A percentile compares a stretch with the other conserved stretches of the same genome.
These are phyloP conservation scores for Agrilus cyanescens DNA, from an alignment of 2,888 invertebrate genomes.

Conservation along the genomic window DNA sequence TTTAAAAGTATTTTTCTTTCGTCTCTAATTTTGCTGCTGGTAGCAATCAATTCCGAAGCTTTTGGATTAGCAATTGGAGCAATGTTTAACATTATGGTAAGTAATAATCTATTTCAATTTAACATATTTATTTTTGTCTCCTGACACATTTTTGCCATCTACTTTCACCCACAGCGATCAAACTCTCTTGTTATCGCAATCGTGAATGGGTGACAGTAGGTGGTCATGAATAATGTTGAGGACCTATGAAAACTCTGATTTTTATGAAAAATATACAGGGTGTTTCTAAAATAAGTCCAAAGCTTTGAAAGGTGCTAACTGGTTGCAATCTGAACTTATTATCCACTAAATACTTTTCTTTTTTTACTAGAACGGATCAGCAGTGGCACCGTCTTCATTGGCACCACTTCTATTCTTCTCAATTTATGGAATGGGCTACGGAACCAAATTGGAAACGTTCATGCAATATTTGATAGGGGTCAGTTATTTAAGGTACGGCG, in stretches of 20 bases:
- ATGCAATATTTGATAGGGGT: constrained; percentile 45
- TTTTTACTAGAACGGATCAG: constrained; percentile 46
- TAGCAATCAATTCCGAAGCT: constrained; percentile 60
- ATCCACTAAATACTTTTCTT: constrained; percentile 7
- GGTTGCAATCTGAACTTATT: too few relatives aligned
- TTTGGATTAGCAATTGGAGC: constrained; percentile 59
- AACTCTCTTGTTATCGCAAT: too few relatives aligned
- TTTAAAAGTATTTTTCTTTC: constrained; percentile 48
- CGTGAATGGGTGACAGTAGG: too few relatives aligned
- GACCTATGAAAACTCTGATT: too few relatives aligned
- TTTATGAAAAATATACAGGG: too few relatives aligned
- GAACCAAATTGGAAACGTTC: constrained; percentile 38
- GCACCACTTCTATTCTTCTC: constrained; percentile 45
- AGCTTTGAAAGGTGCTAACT: too few relatives aligned
- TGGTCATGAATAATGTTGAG: too few relatives aligned
- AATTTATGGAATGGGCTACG: constrained; percentile 53
- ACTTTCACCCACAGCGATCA: too few relatives aligned
- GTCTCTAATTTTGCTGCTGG: constrained; percentile 42
- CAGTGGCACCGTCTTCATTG: constrained; percentile 44
- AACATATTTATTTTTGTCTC: background rate
- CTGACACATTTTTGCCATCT: constrained; percentile 1
- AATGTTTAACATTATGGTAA: constrained; percentile 44
- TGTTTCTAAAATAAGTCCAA: too few relatives aligned
- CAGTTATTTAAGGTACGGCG: constrained; percentile 56
- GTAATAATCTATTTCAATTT: constrained; percentile 18